Percentiles rank a stretch among this genome's conserved stretches.
Evolutionary conservation across 2,797 vertebrate species (phyloP).

Genomic region (Limosa lapponica): DNA sequence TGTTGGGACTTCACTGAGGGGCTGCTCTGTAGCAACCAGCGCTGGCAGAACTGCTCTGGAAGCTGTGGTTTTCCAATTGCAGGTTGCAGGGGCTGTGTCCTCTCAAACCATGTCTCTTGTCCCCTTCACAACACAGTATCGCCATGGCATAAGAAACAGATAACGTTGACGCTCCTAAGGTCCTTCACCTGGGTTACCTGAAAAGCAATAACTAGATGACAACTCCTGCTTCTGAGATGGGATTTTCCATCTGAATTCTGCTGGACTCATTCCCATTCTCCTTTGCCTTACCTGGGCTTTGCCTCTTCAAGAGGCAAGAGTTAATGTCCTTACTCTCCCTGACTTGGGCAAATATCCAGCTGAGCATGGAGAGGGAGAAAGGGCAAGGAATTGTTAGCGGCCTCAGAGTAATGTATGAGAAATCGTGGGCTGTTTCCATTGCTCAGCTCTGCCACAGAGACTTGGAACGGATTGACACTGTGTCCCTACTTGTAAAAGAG

Average conservation of each 20-base stretch:
- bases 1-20: neutral
- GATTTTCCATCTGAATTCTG: neutral
- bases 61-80: neutral
- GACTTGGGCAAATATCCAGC: neutral
- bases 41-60: neutral
- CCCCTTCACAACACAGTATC: accelerated
- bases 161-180: neutral
- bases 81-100: neutral
- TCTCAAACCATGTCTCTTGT: neutral
- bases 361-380: neutral
- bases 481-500: neutral
- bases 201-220: neutral
- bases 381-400: neutral
- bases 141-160: neutral
- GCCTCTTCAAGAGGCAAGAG: neutral
- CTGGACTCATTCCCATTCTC: accelerated
- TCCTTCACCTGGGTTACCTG: neutral
- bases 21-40: neutral
- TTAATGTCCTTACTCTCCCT: neutral
- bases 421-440: neutral
- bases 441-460: neutral
- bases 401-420: neutral
- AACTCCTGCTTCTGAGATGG: neutral
- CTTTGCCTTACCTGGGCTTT: neutral
- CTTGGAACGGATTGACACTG: neutral